phyloP scores from a whole-genome alignment of 2,113 vertebrate species.

The Pica pica region DNA sequence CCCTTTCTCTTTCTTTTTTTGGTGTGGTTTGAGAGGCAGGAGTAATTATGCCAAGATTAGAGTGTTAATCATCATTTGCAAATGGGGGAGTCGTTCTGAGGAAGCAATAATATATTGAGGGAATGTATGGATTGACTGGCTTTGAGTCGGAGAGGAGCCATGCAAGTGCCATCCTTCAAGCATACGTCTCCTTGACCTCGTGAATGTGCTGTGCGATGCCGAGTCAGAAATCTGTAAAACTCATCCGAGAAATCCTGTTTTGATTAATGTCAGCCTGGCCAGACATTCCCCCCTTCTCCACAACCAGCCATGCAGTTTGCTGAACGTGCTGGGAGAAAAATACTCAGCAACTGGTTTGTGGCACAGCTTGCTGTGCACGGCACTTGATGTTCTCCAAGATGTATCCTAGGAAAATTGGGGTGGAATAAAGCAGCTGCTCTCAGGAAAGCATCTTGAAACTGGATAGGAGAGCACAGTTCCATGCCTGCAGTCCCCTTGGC shows the following conservation, averaged over 20 bases:
- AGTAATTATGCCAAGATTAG: not conserved
- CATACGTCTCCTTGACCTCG: conserved; percentile 1
- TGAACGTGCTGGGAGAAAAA: not conserved
- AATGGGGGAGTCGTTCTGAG: not conserved
- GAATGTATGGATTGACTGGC: not conserved
- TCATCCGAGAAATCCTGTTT: not conserved
- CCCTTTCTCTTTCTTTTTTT: not conserved
- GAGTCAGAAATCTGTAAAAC: not conserved
- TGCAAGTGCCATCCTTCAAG: not conserved
- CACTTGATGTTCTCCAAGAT: not conserved
- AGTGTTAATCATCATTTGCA: conserved; percentile 8
- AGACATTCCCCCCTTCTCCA: not conserved
- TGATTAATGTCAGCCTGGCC: not conserved
- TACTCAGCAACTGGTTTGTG: not conserved
- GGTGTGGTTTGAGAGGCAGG: not conserved
- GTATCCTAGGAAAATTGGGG: not conserved
- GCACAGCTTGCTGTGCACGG: not conserved
- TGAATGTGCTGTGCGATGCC: not conserved
- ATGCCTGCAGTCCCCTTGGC: not conserved
- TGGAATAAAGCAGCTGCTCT: not conserved
- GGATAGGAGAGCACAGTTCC: not conserved
- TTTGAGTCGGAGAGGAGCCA: not conserved
- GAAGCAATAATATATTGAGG: not conserved
- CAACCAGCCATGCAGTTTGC: not conserved
- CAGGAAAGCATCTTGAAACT: not conserved